Evolutionary conservation across 2,888 invertebrate species (phyloP), one percentile per base, ranked within the genome.

Genomic region (Catocala fraxini): DNA sequence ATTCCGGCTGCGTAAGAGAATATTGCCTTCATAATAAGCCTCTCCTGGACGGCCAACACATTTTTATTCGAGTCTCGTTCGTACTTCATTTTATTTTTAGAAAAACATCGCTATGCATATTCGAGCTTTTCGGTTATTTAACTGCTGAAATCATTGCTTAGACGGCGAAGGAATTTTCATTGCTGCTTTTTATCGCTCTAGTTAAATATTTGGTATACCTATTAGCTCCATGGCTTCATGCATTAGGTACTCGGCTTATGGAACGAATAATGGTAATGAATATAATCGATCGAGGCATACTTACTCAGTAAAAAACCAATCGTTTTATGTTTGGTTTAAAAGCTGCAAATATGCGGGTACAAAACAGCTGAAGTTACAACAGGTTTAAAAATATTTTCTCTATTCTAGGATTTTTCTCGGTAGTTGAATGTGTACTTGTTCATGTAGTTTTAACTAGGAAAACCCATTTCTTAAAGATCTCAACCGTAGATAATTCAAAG

Each of bases 21-120:
- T 89, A 90, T 89, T 89, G 89, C 88, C 87, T 88, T 84, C 83
- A 86, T 89, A 89, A 90, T 89, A 89, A 89, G 87, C 86, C 85
- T 81, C 81, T 81, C 66, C 66, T 73, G 75, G 75, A 67, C 68
- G 71, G 60, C 69, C 69, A 67, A 77, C 79, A 76, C 76, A 82
- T 86, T 85, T 83, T 86, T 85, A 88, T 88, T 88, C 86, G 72
- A 75, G 75, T 70, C 82, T 80, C 84, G 86, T 86, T 80, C 79
- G 76, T 80, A 83, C 83, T 86, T 80, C 81, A 83, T 88, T 88
- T 89, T 90, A 89, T 89, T 90, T 89, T 90, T 86, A 88, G 82
- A 86, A 83, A 84, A 83, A 83, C 81, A 78, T 79, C 68, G 80
- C 80, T 77, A 80, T 84, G 83, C 81, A 83, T 86, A 86, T 86